Evolutionary conservation across 2,797 vertebrate species (phyloP), one percentile per base, ranked within the genome.

Genomic region (Amniataba percoides): DNA sequence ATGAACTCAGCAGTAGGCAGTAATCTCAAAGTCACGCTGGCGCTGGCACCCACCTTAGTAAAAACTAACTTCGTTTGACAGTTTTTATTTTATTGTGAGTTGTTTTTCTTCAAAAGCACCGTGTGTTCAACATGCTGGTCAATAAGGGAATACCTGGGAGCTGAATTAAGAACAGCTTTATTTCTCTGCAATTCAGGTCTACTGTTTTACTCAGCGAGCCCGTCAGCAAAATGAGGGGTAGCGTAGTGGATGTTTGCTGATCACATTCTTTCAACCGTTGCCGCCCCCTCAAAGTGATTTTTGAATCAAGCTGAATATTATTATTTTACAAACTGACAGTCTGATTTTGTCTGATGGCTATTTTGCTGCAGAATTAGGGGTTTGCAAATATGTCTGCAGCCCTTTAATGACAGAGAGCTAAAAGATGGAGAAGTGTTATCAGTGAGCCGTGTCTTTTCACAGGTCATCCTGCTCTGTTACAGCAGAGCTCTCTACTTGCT

Each of bases 171-270:
- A 73, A 36, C n/a, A 73, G 52, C 31, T 52, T 46, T 42, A 23
- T 80, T 57, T 66, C 45, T 55, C 45, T 63, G 68, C 43, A 36
- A 34, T 80, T 73, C 23, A 59, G 77, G 8, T 64, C 80, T 42
- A 19, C 42, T 52, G 16, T 65, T 65, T 36, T 80, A 58, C 40
- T 74, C 64, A 68, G 46, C 49, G 45, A 64, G 70, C 45, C 15
- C 18, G 56, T 59, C 51, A 23, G 36, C 46, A 60, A 15, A 63
- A 45, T 48, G 49, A 62, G 57, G 73, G 56, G 27, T 3, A 60
- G 60, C 58, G 31, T 65, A 66, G 71, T 36, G n/a, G 55, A 64
- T 76, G 57, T 78, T 71, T 83, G 74, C 68, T 77, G 74, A 78
- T 77, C 46, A n/a, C 18, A 10, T 63, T 71, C 52, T 57, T 67